phyloP scores from a whole-genome alignment of 2,113 vertebrate genomes.

The Muntiacus reevesi region DNA sequence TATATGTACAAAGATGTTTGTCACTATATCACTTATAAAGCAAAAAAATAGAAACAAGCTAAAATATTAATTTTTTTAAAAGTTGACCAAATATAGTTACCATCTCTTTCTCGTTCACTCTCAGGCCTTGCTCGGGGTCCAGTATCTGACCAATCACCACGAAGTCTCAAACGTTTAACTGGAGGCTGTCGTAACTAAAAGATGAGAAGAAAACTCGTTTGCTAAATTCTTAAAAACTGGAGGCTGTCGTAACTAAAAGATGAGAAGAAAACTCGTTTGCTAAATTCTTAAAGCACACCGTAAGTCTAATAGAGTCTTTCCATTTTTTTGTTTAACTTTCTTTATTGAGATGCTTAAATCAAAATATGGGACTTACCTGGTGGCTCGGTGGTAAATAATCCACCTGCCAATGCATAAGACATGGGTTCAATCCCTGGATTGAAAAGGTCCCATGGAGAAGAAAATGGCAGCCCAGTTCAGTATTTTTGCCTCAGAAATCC shows the following conservation, averaged over 20 bases:
- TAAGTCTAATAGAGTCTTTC: not conserved
- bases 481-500: not conserved
- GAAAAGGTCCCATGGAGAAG: not conserved
- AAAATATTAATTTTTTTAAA: constrained; percentile 7
- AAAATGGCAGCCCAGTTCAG: not conserved
- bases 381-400: not conserved
- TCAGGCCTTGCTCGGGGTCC: constrained; percentile 97
- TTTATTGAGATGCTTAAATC: not conserved
- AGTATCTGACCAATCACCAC: constrained; percentile 99
- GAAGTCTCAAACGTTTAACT: constrained; percentile 94
- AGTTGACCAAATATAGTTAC: constrained; percentile 79
- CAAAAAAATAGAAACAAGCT: not conserved
- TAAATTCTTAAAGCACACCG: not conserved
- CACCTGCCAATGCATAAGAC: not conserved
- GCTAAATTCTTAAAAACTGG: constrained; percentile 81
- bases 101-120: constrained; percentile 97
- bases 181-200: constrained; percentile 93
- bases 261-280: not conserved
- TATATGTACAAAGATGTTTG: not conserved
- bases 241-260: constrained; percentile 90
- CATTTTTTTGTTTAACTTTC: not conserved
- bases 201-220: not conserved
- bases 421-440: not conserved
- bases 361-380: not conserved
- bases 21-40: not conserved